Conservation (phyloP, 2,888 invertebrate genomes). For the Calameuta pallipes region DNA sequence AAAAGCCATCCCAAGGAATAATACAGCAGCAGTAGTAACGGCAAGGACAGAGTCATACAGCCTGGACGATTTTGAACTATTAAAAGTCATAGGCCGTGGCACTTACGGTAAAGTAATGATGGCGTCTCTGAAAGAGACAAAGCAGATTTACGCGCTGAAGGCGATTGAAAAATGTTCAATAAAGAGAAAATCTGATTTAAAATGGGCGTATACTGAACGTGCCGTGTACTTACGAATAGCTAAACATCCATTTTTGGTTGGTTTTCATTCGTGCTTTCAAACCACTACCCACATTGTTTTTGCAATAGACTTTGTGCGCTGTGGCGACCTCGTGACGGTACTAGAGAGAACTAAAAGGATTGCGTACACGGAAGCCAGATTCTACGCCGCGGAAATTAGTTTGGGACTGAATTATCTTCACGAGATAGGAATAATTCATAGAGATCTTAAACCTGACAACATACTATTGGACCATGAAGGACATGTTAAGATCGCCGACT, state of each 20-base stretch:
- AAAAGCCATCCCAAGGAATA: slow-evolving; percentile 63
- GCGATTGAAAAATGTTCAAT: slow-evolving; percentile 78
- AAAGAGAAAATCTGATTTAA: slow-evolving; percentile 72
- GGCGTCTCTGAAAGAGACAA: slow-evolving; percentile 75
- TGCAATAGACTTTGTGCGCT: slow-evolving; percentile 78
- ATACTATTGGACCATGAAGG: slow-evolving; percentile 76
- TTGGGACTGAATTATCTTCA: slow-evolving; percentile 76
- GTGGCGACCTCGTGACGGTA: slow-evolving; percentile 76
- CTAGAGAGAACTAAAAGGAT: slow-evolving; percentile 75
- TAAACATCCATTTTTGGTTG: slow-evolving; percentile 78
- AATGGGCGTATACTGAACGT: slow-evolving; percentile 76
- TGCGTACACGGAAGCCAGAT: slow-evolving; percentile 75
- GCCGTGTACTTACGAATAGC: slow-evolving; percentile 79
- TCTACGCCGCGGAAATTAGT: slow-evolving; percentile 77
- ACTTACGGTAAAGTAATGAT: slow-evolving; percentile 77
- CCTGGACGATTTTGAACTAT: slow-evolving; percentile 73
- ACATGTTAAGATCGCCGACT: slow-evolving; percentile 77
- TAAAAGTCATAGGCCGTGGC: slow-evolving; percentile 76
- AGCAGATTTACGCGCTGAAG: slow-evolving; percentile 77
- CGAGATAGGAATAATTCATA: slow-evolving; percentile 74
- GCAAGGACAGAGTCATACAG: slow-evolving; percentile 52
- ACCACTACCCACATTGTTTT: slow-evolving; percentile 74
- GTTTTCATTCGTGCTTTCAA: slow-evolving; percentile 79
- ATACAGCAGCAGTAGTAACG: not conserved
- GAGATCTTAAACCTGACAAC: slow-evolving; percentile 74